Evolutionary conservation across 1,140 invertebrate genomes (phyloP).

Genomic region (Aricia agestis): DNA sequence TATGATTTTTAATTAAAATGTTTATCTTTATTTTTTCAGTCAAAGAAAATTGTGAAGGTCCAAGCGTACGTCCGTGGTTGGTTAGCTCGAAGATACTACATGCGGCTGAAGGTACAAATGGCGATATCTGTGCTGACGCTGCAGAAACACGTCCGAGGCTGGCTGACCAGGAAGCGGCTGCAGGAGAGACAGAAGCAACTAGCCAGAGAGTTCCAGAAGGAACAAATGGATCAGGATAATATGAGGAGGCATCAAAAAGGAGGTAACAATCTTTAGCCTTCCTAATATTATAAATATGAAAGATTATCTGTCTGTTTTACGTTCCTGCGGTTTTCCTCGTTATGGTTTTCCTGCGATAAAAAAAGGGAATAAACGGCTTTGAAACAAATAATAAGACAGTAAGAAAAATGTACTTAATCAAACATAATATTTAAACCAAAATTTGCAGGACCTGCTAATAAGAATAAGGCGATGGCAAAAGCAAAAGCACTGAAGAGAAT

Average conservation of each 20-base stretch:
- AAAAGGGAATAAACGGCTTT: no score
- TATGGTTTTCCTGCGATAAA: no score
- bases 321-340: no score
- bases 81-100: conserved; percentile 79
- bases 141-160: conserved; percentile 81
- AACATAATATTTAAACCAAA: not conserved
- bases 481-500: conserved; percentile 60
- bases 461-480: conserved; percentile 66
- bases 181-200: conserved; percentile 64
- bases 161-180: conserved; percentile 77
- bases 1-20: no score
- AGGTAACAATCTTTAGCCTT: conserved; percentile 8
- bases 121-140: conserved; percentile 81
- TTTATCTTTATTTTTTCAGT: conserved; percentile 47
- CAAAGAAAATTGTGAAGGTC: conserved; percentile 82
- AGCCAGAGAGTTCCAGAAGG: conserved; percentile 63
- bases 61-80: conserved; percentile 85
- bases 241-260: conserved; percentile 57
- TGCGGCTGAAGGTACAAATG: conserved; percentile 78
- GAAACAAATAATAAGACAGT: no score
- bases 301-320: no score
- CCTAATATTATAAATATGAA: no score
- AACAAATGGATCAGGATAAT: conserved; percentile 56
- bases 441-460: conserved; percentile 52
- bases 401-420: not conserved